These are phyloP conservation scores for Acrossocheilus wenchowensis DNA, from an alignment of 2,797 vertebrate species.

Conservation along the genomic window DNA sequence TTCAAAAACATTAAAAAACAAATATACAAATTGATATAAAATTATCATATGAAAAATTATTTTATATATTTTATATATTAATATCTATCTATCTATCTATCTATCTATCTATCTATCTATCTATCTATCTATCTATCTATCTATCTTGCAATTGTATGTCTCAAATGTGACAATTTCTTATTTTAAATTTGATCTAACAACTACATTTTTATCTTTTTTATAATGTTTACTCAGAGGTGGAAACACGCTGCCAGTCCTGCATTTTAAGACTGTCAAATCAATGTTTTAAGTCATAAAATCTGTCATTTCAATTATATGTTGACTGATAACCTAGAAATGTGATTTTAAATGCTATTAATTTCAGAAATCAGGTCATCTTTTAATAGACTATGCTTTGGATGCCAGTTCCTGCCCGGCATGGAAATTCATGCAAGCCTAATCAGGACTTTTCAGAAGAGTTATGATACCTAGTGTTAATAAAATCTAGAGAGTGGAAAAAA, in stretches of 20 bases:
- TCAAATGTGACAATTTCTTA: background rate
- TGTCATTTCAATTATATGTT: background rate
- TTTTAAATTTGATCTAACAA: background rate
- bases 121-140: too few species aligned
- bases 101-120: too few species aligned
- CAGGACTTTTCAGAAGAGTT: background rate
- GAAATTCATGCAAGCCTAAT: background rate
- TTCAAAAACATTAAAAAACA: too few species aligned
- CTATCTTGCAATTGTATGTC: background rate
- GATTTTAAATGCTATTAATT: background rate
- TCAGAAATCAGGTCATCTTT: background rate
- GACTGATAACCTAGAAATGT: background rate
- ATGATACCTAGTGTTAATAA: background rate
- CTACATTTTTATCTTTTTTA: background rate
- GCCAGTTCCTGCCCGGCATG: background rate
- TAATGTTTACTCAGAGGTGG: background rate
- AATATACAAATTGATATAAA: background rate
- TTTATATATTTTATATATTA: too few species aligned
- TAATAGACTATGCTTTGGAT: background rate
- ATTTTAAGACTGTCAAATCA: background rate
- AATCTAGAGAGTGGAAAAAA: background rate
- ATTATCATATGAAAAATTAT: background rate
- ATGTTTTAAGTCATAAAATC: background rate
- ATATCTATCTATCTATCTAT: too few species aligned
- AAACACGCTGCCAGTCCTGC: background rate